Conservation (phyloP, 2,113 vertebrate genomes). For the Chaenocephalus aceratus region DNA sequence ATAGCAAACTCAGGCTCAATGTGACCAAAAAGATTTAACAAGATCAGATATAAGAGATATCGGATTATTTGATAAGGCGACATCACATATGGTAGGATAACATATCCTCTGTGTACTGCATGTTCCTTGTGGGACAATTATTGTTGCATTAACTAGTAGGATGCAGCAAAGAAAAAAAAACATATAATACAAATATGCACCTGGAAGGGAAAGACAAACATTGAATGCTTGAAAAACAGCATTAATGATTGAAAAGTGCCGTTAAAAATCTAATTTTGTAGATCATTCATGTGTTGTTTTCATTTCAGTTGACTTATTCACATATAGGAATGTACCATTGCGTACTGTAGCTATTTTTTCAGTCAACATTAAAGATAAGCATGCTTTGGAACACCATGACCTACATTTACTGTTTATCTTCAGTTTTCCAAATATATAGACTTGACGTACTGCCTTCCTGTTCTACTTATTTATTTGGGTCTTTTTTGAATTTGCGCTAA, state of each 20-base stretch:
- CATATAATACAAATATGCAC: background rate
- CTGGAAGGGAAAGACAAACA: background rate
- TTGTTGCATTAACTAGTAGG: background rate
- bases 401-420: background rate
- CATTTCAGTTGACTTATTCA: background rate
- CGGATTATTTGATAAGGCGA: background rate
- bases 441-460: background rate
- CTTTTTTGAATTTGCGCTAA: background rate
- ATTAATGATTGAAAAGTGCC: background rate
- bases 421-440: background rate
- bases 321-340: background rate
- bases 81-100: background rate
- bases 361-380: background rate
- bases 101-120: background rate
- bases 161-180: background rate
- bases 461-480: background rate
- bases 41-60: slow-evolving; percentile 28
- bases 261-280: background rate
- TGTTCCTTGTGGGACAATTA: background rate
- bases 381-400: background rate
- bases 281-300: background rate
- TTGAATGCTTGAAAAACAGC: background rate
- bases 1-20: background rate
- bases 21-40: background rate
- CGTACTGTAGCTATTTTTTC: background rate